Percentiles rank a stretch among this genome's conserved stretches.
phyloP scores from a whole-genome alignment of 1,140 invertebrate genomes.

The Polyergus mexicanus region DNA sequence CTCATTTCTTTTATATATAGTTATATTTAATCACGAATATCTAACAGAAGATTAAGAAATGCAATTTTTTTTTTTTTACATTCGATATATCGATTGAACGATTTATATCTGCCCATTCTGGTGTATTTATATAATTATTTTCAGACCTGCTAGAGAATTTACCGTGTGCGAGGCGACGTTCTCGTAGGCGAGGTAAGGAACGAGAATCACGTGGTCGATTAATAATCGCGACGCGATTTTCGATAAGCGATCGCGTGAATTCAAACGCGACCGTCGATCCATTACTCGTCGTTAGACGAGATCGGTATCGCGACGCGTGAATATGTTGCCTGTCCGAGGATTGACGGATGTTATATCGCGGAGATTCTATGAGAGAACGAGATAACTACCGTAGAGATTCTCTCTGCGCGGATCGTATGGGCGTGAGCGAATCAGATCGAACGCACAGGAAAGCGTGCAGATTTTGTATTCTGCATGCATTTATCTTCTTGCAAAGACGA shows the following conservation, averaged over 20 bases:
- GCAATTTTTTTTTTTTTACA: neutral
- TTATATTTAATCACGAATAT: too few relatives aligned
- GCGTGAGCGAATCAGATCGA: slow-evolving; percentile 56
- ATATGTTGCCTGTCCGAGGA: slow-evolving; percentile 15
- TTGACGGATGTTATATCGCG: slow-evolving; percentile 37
- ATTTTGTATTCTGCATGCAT: neutral
- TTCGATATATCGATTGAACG: neutral
- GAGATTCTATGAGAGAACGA: neutral
- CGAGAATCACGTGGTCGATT: slow-evolving; percentile 29
- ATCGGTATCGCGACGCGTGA: slow-evolving; percentile 26
- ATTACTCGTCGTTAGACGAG: slow-evolving; percentile 56
- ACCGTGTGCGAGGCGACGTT: neutral
- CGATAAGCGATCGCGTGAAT: slow-evolving; percentile 48
- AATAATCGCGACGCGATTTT: slow-evolving; percentile 53
- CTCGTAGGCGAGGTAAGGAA: neutral
- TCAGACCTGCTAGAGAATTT: neutral
- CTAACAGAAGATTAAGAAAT: too few relatives aligned
- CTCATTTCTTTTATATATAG: neutral
- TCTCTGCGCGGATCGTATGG: neutral
- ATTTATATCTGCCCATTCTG: slow-evolving; percentile 14
- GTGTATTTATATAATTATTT: slow-evolving; percentile 16
- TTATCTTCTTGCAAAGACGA: slow-evolving; percentile 16
- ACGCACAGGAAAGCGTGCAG: slow-evolving; percentile 34
- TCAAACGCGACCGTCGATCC: slow-evolving; percentile 17
- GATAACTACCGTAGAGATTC: neutral